These are phyloP conservation scores for Scaptomyza polygonia DNA, from an alignment of 2,888 invertebrate genomes.

Conservation along the genomic window DNA sequence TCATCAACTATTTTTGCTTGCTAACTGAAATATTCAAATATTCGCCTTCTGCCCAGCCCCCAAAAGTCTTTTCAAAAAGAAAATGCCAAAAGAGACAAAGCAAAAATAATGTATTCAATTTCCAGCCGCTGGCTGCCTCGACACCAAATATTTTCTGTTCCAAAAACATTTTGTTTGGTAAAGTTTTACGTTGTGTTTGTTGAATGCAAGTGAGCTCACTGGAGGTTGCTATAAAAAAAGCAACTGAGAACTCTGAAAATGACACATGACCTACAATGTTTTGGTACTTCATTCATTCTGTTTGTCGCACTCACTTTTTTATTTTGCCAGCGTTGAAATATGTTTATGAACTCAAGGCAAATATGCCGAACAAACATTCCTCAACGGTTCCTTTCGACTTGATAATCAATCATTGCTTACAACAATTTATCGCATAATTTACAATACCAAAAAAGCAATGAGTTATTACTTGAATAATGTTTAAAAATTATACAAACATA, in stretches of 20 bases:
- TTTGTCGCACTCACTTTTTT: constrained; percentile 41
- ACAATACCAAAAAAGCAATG: constrained; percentile 31
- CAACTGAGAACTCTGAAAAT: constrained; percentile 60
- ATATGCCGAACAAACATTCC: constrained; percentile 36
- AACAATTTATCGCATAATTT: constrained; percentile 71
- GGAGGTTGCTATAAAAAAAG: constrained; percentile 20
- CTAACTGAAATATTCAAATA: constrained; percentile 31
- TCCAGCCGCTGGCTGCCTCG: constrained; percentile 49
- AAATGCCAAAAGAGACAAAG: constrained; percentile 58
- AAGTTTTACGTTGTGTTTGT: constrained; percentile 53
- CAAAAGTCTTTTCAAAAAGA: constrained; percentile 2
- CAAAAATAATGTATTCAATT: constrained; percentile 70
- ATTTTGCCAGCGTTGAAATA: constrained; percentile 62
- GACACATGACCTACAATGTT: constrained; percentile 76
- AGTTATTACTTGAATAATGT: constrained; percentile 27
- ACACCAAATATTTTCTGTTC: constrained; percentile 46
- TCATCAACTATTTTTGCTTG: constrained; percentile 42
- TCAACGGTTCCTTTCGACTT: constrained; percentile 22
- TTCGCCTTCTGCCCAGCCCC: background rate
- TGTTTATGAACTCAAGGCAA: constrained; percentile 69
- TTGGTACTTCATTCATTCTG: constrained; percentile 55
- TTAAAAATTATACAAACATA: constrained; percentile 24
- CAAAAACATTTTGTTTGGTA: constrained; percentile 44
- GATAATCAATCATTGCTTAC: constrained; percentile 74
- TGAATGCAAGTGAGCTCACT: constrained; percentile 56